phyloP scores from a whole-genome alignment of 2,888 invertebrate species.

The Miltochrista miniata region DNA sequence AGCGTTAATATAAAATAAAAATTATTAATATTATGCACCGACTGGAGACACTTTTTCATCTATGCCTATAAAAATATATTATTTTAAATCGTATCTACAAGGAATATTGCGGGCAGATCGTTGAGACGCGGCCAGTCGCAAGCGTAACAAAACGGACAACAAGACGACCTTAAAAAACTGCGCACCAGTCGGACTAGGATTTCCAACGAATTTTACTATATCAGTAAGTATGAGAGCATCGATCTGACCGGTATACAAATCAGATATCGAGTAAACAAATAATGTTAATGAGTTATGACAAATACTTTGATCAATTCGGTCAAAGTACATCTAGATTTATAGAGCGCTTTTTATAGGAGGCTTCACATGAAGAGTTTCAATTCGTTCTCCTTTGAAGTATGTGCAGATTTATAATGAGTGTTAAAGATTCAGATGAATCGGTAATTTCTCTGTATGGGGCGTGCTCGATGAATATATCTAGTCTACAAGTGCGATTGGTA shows the following conservation, averaged over 20 bases:
- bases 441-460: too few relatives aligned
- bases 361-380: too few relatives aligned
- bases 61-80: not conserved
- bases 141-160: conserved; percentile 13
- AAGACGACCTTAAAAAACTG: not conserved
- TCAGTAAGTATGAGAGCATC: too few relatives aligned
- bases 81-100: not conserved
- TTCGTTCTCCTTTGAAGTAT: too few relatives aligned
- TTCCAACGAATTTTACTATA: too few relatives aligned
- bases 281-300: too few relatives aligned
- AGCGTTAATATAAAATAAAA: not conserved
- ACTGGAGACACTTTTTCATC: not conserved
- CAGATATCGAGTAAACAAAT: not conserved
- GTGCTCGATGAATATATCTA: not conserved
- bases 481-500: not conserved
- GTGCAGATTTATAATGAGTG: too few relatives aligned
- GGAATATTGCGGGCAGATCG: not conserved
- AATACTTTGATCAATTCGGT: not conserved
- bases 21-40: too few relatives aligned
- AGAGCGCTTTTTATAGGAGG: too few relatives aligned
- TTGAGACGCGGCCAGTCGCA: not conserved
- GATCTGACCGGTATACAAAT: too few relatives aligned
- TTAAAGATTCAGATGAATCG: too few relatives aligned
- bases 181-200: not conserved
- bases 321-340: too few relatives aligned